Evolutionary conservation across 1,140 invertebrate species (phyloP).

Genomic region (Cyrtorhinus lividipennis): DNA sequence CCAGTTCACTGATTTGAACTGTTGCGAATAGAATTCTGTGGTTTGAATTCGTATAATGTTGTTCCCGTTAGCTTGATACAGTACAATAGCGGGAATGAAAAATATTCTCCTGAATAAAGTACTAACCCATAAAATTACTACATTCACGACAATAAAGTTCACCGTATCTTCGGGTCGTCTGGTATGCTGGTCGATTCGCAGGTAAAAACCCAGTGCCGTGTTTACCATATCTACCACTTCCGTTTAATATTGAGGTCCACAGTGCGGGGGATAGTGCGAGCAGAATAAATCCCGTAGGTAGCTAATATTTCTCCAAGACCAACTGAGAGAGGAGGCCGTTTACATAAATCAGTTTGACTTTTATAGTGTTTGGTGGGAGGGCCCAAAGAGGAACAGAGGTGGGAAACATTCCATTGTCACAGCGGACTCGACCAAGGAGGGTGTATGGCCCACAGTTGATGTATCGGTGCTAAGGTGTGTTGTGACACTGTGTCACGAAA

Average conservation of each 20-base stretch:
- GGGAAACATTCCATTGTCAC: constrained; percentile 9
- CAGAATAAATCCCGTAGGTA: constrained; percentile 5
- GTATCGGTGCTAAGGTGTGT: constrained; percentile 7
- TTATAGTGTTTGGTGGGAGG: constrained; percentile 9
- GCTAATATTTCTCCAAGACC: constrained; percentile 6
- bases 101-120: no score
- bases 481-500: background rate
- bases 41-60: no score
- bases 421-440: background rate
- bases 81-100: no score
- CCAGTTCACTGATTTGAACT: no score
- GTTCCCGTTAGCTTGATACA: no score
- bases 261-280: constrained; percentile 1
- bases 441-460: background rate
- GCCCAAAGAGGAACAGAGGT: background rate
- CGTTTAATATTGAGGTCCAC: constrained; percentile 3
- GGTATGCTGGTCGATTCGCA: background rate
- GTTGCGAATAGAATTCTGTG: no score
- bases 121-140: no score
- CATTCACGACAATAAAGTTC: background rate
- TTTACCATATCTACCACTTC: constrained; percentile 8
- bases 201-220: background rate
- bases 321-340: background rate
- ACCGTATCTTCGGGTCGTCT: background rate
- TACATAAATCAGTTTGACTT: constrained; percentile 9